Percentiles rank a stretch among this genome's conserved stretches.
phyloP scores from a whole-genome alignment of 2,888 invertebrate genomes.

The Drosophila gaucha region DNA sequence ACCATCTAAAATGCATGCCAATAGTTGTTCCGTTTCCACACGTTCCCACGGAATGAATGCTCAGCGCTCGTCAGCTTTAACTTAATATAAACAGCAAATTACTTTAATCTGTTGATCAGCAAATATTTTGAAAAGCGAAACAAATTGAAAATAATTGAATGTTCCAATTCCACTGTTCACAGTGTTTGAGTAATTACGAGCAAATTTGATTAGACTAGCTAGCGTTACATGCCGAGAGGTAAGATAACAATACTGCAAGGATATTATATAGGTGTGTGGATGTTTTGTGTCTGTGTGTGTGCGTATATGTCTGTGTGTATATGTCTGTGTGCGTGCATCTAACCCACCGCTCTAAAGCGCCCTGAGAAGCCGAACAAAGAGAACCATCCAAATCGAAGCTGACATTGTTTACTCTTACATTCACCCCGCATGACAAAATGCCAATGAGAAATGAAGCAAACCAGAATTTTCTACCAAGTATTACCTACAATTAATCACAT shows the following conservation, averaged over 20 bases:
- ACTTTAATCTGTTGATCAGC: neutral
- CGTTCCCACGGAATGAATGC: neutral
- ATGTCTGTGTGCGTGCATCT: constrained; percentile 6
- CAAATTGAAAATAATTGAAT: neutral
- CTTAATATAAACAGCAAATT: no score
- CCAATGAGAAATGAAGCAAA: constrained; percentile 22
- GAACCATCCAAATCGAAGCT: constrained; percentile 68
- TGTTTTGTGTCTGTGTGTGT: neutral
- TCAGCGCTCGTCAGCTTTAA: no score
- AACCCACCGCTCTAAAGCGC: constrained; percentile 18
- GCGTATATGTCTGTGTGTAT: neutral
- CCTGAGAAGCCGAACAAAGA: constrained; percentile 16
- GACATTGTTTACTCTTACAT: constrained; percentile 79
- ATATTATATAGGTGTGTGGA: constrained; percentile 1
- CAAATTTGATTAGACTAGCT: neutral
- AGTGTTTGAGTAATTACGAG: no score
- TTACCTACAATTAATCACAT: constrained; percentile 43
- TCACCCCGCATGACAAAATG: constrained; percentile 68
- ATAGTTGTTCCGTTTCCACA: neutral
- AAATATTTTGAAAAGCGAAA: neutral
- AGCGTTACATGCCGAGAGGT: neutral
- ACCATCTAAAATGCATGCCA: neutral
- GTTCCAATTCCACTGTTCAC: neutral
- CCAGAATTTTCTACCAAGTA: constrained; percentile 66
- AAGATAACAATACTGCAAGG: constrained; percentile 7